Conservation (phyloP, 92 coral and sea anemone species). For the Umimayanthus kanabou region DNA sequence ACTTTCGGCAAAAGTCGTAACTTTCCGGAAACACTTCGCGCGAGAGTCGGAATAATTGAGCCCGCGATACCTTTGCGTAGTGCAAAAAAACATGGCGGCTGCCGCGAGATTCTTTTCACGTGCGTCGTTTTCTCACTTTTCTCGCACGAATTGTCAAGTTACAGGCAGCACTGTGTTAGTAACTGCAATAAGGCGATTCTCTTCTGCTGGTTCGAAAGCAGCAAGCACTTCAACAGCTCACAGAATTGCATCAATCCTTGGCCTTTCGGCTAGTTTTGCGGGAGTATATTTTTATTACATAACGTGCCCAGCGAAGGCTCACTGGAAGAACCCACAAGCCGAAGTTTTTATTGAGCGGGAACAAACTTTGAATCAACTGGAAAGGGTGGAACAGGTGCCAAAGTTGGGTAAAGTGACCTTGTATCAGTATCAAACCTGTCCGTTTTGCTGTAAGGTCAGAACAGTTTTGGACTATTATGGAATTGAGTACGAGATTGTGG, state of each 20-base stretch:
- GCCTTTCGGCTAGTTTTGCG: slow-evolving; percentile 19
- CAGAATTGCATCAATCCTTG: slow-evolving; percentile 21
- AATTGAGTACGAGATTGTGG: slow-evolving; percentile 78
- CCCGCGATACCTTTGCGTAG: neutral
- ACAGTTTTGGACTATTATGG: slow-evolving; percentile 93
- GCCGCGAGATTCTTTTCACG: neutral
- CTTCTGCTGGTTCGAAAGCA: slow-evolving; percentile 1
- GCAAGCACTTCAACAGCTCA: neutral
- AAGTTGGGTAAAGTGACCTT: slow-evolving; percentile 60
- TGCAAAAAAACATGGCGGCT: slow-evolving; percentile 34
- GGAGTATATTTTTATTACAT: slow-evolving; percentile 23
- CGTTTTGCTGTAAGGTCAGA: slow-evolving; percentile 92
- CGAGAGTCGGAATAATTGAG: neutral
- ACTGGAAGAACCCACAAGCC: slow-evolving; percentile 38
- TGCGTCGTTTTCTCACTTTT: neutral
- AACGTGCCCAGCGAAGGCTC: slow-evolving; percentile 18
- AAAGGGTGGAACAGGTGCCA: slow-evolving; percentile 30
- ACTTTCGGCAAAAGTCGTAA: neutral
- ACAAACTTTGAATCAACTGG: slow-evolving; percentile 32
- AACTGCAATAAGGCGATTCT: neutral
- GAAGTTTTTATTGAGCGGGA: slow-evolving; percentile 21
- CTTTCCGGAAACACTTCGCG: neutral
- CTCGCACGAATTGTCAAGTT: slow-evolving; percentile 11
- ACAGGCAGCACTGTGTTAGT: neutral
- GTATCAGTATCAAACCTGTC: slow-evolving; percentile 96